Conservation (phyloP, 2,113 vertebrate genomes). For the Hippoglossus stenolepis region DNA sequence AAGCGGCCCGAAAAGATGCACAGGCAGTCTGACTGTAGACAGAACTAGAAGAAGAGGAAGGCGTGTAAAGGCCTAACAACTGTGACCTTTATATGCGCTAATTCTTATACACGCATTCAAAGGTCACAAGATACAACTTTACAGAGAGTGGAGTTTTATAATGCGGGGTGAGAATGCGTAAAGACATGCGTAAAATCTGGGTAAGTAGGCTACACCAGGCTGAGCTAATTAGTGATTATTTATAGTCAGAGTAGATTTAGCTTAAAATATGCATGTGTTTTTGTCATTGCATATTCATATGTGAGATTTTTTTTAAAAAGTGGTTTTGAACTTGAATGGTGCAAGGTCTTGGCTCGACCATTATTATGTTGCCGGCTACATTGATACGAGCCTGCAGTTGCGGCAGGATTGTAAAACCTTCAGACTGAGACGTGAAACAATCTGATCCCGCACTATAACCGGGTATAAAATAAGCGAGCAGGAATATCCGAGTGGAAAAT, state of each 20-base stretch:
- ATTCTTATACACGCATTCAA: background rate
- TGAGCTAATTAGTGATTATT: background rate
- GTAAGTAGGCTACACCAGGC: background rate
- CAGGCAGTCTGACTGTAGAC: background rate
- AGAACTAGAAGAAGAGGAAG: too few species aligned
- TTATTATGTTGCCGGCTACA: constrained; percentile 18
- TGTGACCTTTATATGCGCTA: background rate
- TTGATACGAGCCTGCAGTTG: background rate
- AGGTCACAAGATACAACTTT: background rate
- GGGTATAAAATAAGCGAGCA: constrained; percentile 15
- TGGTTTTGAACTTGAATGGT: constrained; percentile 76
- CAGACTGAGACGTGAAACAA: constrained; percentile 53
- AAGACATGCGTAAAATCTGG: background rate
- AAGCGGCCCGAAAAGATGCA: background rate
- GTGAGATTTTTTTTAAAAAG: background rate
- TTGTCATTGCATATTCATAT: background rate
- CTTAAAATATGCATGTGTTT: background rate
- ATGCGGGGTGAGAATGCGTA: background rate
- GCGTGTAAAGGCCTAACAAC: background rate
- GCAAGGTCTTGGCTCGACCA: constrained; percentile 9
- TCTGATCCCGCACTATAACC: constrained; percentile 4
- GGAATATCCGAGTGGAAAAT: constrained; percentile 16
- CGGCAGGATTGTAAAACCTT: constrained; percentile 53
- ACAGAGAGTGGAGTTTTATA: background rate
- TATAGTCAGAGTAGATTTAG: background rate